Conservation (phyloP, 1,140 invertebrate genomes). For the Cheumatopsyche charites region DNA sequence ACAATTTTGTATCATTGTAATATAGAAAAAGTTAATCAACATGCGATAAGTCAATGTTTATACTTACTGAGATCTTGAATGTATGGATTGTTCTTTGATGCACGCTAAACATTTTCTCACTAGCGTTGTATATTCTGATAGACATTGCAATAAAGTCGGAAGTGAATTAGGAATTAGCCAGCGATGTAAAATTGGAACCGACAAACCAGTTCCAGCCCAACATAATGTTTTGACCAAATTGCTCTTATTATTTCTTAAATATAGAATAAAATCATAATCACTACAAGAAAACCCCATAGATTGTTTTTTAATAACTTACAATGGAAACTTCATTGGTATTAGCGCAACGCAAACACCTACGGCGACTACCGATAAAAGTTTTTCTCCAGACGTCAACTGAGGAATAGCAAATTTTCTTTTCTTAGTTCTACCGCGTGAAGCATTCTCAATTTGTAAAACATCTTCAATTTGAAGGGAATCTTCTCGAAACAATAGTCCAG, state of each 20-base stretch:
- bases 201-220: conserved; percentile 26
- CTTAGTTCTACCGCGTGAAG: background rate
- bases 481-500: conserved; percentile 42
- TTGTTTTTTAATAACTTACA: conserved; percentile 23
- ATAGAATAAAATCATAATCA: background rate
- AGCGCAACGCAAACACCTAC: conserved; percentile 28
- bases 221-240: conserved; percentile 7
- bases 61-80: conserved; percentile 22
- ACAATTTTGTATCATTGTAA: too few relatives aligned
- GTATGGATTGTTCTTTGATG: conserved; percentile 29
- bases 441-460: conserved; percentile 24
- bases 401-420: background rate
- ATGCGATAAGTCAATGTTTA: too few relatives aligned
- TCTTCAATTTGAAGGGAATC: conserved; percentile 38
- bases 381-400: conserved; percentile 16
- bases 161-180: conserved; percentile 4
- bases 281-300: background rate
- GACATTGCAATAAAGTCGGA: conserved; percentile 9
- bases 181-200: conserved; percentile 26
- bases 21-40: too few relatives aligned
- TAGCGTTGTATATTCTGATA: conserved; percentile 30
- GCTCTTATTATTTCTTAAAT: conserved; percentile 19
- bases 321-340: conserved; percentile 22
- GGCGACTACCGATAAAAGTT: conserved; percentile 24
- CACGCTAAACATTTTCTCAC: conserved; percentile 34